Base-by-base conservation (phyloP, 2,888 invertebrate genomes). In the Dryocosmus kuriphilus region DNA sequence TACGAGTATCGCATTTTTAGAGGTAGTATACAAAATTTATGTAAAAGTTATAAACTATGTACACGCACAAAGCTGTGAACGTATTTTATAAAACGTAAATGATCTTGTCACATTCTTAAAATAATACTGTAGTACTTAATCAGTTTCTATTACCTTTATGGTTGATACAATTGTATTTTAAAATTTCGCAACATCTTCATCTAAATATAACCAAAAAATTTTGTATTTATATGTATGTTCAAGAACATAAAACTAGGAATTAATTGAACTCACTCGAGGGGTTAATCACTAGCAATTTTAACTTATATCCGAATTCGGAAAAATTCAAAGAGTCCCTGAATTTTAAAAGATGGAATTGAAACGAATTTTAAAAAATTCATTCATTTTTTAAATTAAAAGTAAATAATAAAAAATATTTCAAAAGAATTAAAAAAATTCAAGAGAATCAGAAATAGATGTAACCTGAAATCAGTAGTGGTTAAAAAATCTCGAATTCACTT, bases 11-110 rank as follows among this genome's bases (percentile, higher is more conserved):
- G 55, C 4, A 55, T 55, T 22, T 3, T n/a, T 22, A 55, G 11
- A 55, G 22, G 9, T 55, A 67, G 65, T 79, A 62, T 75, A 77
- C 61, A 32, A 80, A 51, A 61, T 76, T 60, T 78, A 71, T 51
- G 67, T 71, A 71, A 51, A 55, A 67, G 46, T n/a, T 46, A 67
- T 6, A 51, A 71, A 51, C 51, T 71, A 71, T 71, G n/a, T 71
- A 71, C 71, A 71, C 6, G 71, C 71, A 71, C n/a, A 71, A 30
- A 71, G 55, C 32, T 71, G 71, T 30, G 30, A 71, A n/a, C 30
- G 51, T 71, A 71, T 71, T 71, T 71, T 71, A 46, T 30, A 71
- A 55, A 51, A 55, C 22, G 41, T 38, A 46, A 67, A 46, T 46
- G 67, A 71, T 71, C 51, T 27, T 71, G 30, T 71, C 71, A 32